Base-by-base conservation (phyloP, 2,888 invertebrate species). In the Diarsia mendica region DNA sequence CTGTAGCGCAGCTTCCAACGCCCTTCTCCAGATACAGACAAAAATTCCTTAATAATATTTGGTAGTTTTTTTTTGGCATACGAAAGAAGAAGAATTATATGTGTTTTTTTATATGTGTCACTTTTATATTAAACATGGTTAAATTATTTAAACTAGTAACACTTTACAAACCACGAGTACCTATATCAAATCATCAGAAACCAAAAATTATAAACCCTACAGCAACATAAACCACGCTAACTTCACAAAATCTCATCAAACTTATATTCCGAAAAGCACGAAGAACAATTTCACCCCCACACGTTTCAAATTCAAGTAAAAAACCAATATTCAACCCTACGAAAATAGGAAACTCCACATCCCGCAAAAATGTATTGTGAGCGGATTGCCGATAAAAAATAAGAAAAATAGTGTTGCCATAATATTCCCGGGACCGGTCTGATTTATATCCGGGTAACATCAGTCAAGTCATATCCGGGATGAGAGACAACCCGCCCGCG, bases 391-490 rank as follows among this genome's bases (percentile, higher is more conserved):
- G 85, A 88, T 89, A 90, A 90, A 90, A 90, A 89, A 87, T 82
- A 88, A 89, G 85, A 89, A 88, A 89, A 90, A 91, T 90, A 90
- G 89, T 89, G 81, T 79, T 75, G 83, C 83, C 82, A 84, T 88
- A 89, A 89, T 90, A 85, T 85, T 87, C 87, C 89, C 85, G 84
- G 83, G 82, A 82, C 79, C 84, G 88, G 89, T 90, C 87, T 91
- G 93, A 92, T 93, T 94, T 93, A 95, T 93, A 92, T 93, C 95
- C 94, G 93, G 92, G 89, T 92, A 90, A 88, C 92, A 93, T 94
- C 93, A 93, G 91, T 91, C 92, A 89, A 88, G 88, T 80, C 84
- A 88, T 90, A 87, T 87, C 90, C 90, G 90, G 87, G 84, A 58
- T 69, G 58, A 85, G 77, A 80, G 67, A 72, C 79, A 83, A 53